These are phyloP conservation scores for Drosophila crucigera DNA, from an alignment of 2,888 invertebrate species.

Conservation along the genomic window DNA sequence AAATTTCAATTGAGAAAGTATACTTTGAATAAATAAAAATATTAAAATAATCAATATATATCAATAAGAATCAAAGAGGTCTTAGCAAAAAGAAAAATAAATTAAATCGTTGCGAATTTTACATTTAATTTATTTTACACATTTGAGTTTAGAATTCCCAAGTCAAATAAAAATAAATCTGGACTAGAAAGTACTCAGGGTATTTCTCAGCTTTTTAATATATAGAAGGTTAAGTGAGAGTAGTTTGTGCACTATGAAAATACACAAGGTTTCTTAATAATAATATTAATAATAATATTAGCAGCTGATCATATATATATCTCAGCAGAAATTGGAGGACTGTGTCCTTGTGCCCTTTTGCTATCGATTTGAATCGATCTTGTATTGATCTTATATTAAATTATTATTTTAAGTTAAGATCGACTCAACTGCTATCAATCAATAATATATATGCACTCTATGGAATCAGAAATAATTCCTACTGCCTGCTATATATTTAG, in stretches of 20 bases:
- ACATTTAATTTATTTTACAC: not conserved
- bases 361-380: not conserved
- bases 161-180: not conserved
- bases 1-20: not conserved
- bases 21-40: not conserved
- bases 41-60: not conserved
- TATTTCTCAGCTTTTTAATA: not conserved
- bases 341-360: rapidly evolving
- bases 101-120: not conserved
- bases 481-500: not conserved
- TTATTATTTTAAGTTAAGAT: not conserved
- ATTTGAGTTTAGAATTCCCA: not conserved
- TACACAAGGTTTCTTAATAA: not conserved
- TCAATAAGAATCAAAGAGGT: not conserved
- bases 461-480: no score
- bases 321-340: not conserved
- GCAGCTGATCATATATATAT: not conserved
- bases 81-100: not conserved
- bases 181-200: not conserved
- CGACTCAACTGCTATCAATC: not conserved
- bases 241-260: not conserved
- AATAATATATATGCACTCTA: not conserved
- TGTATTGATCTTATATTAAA: not conserved
- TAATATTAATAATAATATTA: not conserved
- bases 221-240: not conserved